Percentiles rank a stretch among this genome's conserved stretches.
Conservation (phyloP, 1,140 invertebrate species). For the Aphis craccivora region DNA sequence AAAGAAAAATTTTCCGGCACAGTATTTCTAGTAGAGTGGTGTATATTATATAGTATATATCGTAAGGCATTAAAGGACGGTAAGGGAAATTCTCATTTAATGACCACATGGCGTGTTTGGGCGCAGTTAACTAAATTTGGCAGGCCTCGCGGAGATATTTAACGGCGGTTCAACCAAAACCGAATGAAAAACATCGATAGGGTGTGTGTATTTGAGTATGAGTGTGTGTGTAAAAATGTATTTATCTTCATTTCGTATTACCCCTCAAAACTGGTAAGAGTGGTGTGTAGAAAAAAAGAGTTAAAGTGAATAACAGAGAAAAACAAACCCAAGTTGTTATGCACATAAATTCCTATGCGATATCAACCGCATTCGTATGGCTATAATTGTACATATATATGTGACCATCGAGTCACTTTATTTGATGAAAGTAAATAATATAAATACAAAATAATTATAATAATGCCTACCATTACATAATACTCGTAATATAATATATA, state of each 20-base stretch:
- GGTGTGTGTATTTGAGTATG: background rate
- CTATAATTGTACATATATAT: background rate
- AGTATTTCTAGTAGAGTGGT: background rate
- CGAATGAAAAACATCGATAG: background rate
- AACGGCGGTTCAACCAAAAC: conserved; percentile 33
- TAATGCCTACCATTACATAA: background rate
- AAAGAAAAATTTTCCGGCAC: conserved; percentile 35
- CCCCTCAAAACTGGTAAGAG: background rate
- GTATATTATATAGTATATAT: background rate
- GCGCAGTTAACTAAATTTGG: conserved; percentile 42
- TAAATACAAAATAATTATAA: background rate
- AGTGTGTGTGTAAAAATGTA: background rate
- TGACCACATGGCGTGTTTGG: conserved; percentile 33
- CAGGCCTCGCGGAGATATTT: conserved; percentile 32
- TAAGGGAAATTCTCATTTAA: conserved; percentile 35
- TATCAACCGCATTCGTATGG: background rate
- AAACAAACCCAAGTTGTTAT: background rate
- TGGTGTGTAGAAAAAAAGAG: background rate
- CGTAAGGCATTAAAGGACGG: background rate
- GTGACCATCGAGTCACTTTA: too few species aligned
- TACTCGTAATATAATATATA: background rate
- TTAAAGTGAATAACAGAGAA: background rate
- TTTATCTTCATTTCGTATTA: background rate
- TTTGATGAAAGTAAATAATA: background rate
- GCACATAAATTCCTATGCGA: background rate